A percentile compares a stretch with the other conserved stretches of the same genome.
Conservation (phyloP, 2,888 invertebrate species). For the Spisula solida region DNA sequence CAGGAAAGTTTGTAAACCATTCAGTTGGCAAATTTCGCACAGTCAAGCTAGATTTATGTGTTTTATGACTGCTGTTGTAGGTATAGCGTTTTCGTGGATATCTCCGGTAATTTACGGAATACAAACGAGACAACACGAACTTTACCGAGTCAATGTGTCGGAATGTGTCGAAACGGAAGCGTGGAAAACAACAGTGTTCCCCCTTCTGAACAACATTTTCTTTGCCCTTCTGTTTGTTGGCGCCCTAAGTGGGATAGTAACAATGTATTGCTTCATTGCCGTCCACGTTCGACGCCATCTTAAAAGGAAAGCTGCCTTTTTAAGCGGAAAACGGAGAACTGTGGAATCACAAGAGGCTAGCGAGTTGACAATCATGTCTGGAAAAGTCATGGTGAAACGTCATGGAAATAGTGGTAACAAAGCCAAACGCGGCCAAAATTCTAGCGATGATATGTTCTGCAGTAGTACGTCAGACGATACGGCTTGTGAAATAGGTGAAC, state of each 20-base stretch:
- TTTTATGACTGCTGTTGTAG: constrained; percentile 48
- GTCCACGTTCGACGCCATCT: constrained; percentile 55
- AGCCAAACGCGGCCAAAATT: background rate
- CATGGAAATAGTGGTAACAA: background rate
- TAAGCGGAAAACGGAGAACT: background rate
- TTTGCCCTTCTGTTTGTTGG: constrained; percentile 66
- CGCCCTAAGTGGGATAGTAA: constrained; percentile 54
- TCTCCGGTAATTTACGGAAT: constrained; percentile 71
- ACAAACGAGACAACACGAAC: constrained; percentile 48
- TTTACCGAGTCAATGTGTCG: constrained; percentile 64
- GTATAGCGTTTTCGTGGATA: constrained; percentile 65
- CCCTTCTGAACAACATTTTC: constrained; percentile 67
- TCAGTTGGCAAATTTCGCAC: constrained; percentile 74
- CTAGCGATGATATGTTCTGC: constrained; percentile 52
- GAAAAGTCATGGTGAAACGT: constrained; percentile 12
- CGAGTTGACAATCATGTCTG: constrained; percentile 50
- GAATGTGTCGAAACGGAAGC: constrained; percentile 74
- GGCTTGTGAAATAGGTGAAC: background rate
- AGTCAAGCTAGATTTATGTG: constrained; percentile 65
- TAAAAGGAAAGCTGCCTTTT: constrained; percentile 28
- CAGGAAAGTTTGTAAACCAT: constrained; percentile 77
- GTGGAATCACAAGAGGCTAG: constrained; percentile 35
- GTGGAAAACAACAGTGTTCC: constrained; percentile 66
- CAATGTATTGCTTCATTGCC: constrained; percentile 72
- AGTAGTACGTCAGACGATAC: constrained; percentile 35